These are phyloP conservation scores for Meloidogyne exigua DNA, from an alignment of 1,140 invertebrate genomes.

Conservation along the genomic window DNA sequence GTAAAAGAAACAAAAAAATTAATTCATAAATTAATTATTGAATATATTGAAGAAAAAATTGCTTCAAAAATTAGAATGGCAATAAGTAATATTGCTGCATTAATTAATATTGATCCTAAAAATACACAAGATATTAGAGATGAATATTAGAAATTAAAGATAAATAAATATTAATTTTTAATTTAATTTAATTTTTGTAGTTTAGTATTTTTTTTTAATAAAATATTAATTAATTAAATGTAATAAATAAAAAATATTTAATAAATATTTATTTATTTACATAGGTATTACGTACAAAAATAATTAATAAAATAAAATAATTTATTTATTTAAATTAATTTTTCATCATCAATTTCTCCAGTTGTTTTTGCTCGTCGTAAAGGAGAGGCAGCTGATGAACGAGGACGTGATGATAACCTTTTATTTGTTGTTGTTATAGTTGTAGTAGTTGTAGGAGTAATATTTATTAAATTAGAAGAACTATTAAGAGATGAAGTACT, in stretches of 20 bases:
- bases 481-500: neutral
- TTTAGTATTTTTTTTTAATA: too few species aligned
- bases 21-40: neutral
- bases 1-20: neutral
- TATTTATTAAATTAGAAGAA: neutral
- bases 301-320: too few species aligned
- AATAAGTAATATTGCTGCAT: neutral
- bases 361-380: neutral
- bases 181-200: too few species aligned
- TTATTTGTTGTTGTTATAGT: too few species aligned
- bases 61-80: neutral
- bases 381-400: neutral
- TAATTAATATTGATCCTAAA: neutral
- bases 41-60: neutral
- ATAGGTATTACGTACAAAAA: too few species aligned
- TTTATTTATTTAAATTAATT: neutral
- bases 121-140: neutral
- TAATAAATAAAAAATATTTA: too few species aligned
- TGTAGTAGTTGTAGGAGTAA: too few species aligned
- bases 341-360: neutral
- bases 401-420: neutral
- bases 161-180: too few species aligned
- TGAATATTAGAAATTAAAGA: neutral
- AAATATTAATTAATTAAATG: too few species aligned
- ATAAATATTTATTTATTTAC: too few species aligned